These are phyloP conservation scores for Zeugodacus cucurbitae DNA, from an alignment of 1,140 invertebrate species.

Conservation along the genomic window DNA sequence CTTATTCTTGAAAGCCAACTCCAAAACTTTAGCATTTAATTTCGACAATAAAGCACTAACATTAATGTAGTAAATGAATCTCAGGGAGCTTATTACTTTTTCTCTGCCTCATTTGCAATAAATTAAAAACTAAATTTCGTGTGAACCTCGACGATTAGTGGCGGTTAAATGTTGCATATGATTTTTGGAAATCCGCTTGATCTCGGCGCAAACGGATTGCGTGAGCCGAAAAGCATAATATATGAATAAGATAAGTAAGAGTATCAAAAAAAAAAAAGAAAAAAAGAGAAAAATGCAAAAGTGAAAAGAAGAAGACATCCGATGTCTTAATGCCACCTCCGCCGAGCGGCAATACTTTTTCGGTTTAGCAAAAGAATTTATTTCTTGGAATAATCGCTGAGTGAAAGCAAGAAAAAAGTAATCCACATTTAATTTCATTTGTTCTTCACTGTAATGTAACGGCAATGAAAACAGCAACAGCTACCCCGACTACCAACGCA, in stretches of 20 bases:
- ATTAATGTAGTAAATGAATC: not conserved
- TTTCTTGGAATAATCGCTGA: not conserved
- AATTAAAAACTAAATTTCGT: constrained; percentile 23
- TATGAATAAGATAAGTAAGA: not conserved
- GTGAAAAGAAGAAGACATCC: not conserved
- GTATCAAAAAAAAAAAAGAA: not conserved
- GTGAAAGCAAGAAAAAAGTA: not conserved
- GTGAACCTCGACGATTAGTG: constrained; percentile 17
- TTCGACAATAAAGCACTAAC: not conserved
- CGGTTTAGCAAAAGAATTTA: not conserved
- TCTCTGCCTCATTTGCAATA: not conserved
- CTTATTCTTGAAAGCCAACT: no score
- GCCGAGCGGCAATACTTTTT: not conserved
- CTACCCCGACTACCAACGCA: not conserved
- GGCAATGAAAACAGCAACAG: not conserved
- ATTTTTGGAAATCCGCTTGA: constrained; percentile 6
- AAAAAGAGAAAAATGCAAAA: not conserved
- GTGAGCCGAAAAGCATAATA: not conserved
- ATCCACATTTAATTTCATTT: constrained; percentile 20
- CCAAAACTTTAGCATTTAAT: not conserved
- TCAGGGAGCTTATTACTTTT: not conserved
- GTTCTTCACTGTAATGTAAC: not conserved
- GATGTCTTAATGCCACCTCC: not conserved
- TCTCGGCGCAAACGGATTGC: not conserved
- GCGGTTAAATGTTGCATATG: constrained; percentile 17